A percentile compares a stretch with the other conserved stretches of the same genome.
phyloP scores from a whole-genome alignment of 2,888 invertebrate genomes.

The Melanostoma scalare region DNA sequence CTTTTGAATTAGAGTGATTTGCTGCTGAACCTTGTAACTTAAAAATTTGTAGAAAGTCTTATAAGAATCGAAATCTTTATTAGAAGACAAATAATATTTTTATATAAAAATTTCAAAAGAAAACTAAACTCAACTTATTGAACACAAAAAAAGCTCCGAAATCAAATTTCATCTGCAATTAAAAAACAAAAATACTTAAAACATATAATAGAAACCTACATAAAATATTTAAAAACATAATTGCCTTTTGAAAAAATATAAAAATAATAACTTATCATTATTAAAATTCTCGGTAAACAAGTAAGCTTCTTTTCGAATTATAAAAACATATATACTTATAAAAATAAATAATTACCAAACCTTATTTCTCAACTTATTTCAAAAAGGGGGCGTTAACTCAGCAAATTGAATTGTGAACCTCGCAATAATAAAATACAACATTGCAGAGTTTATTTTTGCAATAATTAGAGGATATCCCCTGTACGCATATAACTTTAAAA shows the following conservation, averaged over 20 bases:
- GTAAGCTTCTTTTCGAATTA: constrained; percentile 58
- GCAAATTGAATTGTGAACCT: no score
- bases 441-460: no score
- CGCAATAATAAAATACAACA: no score
- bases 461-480: no score
- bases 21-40: constrained; percentile 16
- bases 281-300: constrained; percentile 31
- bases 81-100: constrained; percentile 71
- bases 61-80: constrained; percentile 30
- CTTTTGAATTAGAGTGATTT: not conserved
- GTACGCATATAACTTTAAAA: constrained; percentile 4
- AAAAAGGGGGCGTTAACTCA: no score
- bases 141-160: constrained; percentile 45
- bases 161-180: constrained; percentile 63
- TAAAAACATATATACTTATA: not conserved
- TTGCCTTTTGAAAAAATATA: constrained; percentile 60
- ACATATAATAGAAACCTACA: constrained; percentile 32
- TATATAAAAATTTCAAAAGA: constrained; percentile 44
- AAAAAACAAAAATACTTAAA: constrained; percentile 29
- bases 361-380: no score
- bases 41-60: constrained; percentile 39
- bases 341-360: no score
- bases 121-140: constrained; percentile 31
- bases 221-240: constrained; percentile 63
- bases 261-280: constrained; percentile 53